phyloP scores from a whole-genome alignment of 2,113 vertebrate genomes.

The Sylvilagus bachmani region DNA sequence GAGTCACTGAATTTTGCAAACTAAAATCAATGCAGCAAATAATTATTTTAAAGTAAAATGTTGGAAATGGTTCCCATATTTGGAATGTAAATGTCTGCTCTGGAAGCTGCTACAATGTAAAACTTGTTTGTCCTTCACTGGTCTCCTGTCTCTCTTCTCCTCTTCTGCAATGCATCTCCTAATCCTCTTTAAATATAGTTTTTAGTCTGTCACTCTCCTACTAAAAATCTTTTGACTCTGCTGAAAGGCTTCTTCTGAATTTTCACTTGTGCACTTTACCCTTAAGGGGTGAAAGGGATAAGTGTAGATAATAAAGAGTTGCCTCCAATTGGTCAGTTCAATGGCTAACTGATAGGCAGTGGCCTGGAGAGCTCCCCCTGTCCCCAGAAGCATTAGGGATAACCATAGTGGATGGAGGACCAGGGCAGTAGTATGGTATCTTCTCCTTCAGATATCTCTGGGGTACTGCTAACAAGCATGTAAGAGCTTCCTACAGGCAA shows the following conservation, averaged over 20 bases:
- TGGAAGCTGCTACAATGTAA: not conserved
- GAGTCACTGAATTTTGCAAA: not conserved
- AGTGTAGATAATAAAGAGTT: not conserved
- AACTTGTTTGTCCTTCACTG: not conserved
- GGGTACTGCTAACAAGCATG: slow-evolving; percentile 57
- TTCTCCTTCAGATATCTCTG: not conserved
- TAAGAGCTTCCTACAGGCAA: slow-evolving; percentile 65
- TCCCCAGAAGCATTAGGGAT: too few species aligned
- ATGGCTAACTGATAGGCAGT: not conserved
- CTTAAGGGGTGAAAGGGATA: not conserved
- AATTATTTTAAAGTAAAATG: not conserved
- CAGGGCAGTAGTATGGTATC: not conserved
- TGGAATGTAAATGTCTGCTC: rapidly evolving
- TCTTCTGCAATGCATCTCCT: not conserved
- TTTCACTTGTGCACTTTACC: not conserved
- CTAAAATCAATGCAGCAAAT: not conserved
- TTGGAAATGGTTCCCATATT: not conserved
- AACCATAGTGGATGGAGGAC: not conserved
- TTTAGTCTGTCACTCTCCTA: not conserved
- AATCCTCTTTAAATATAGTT: not conserved
- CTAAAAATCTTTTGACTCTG: not conserved
- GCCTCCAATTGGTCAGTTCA: not conserved
- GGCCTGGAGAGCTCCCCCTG: not conserved
- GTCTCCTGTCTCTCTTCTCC: not conserved
- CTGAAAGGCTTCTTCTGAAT: not conserved